Evolutionary conservation across 2,113 vertebrate species (phyloP).

Genomic region (Sitta europaea): DNA sequence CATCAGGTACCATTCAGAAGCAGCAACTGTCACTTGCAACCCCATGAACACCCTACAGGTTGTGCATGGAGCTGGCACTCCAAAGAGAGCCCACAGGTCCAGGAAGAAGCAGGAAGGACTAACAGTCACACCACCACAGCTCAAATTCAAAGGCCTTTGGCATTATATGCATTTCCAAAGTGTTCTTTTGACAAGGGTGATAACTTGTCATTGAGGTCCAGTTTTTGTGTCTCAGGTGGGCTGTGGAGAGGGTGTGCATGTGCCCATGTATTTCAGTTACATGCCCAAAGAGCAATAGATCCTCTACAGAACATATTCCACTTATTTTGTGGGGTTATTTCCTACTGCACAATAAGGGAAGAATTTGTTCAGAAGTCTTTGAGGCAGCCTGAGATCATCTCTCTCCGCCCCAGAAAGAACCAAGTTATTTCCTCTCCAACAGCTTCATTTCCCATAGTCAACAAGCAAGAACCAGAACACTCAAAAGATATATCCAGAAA

Average conservation of each 20-base stretch:
- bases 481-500: neutral
- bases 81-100: neutral
- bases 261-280: neutral
- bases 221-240: neutral
- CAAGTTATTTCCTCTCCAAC: neutral
- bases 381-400: neutral
- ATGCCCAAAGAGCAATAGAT: neutral
- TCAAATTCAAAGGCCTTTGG: neutral
- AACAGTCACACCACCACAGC: neutral
- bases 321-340: neutral
- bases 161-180: neutral
- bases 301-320: neutral
- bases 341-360: neutral
- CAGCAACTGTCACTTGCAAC: neutral
- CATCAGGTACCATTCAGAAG: neutral
- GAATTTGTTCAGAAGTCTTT: neutral
- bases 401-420: neutral
- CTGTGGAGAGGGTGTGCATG: rapidly evolving
- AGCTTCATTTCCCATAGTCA: neutral
- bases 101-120: neutral
- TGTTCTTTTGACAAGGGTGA: neutral
- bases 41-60: neutral
- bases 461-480: neutral
- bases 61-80: neutral
- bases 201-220: neutral